phyloP scores from a whole-genome alignment of 2,113 vertebrate genomes.

The Tympanuchus pallidicinctus region DNA sequence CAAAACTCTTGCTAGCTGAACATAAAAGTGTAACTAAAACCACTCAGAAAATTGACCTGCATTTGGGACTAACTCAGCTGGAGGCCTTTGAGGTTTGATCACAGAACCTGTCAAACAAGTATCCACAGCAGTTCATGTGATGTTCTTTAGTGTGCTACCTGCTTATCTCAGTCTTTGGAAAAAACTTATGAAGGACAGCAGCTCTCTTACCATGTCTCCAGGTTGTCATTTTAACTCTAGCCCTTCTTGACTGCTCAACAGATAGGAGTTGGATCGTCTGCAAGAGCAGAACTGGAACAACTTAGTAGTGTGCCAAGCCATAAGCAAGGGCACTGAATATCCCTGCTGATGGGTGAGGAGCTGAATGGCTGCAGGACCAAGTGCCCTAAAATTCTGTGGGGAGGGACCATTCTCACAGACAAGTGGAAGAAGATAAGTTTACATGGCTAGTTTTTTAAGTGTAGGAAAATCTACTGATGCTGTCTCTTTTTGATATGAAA shows the following conservation, averaged over 20 bases:
- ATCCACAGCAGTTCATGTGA: neutral
- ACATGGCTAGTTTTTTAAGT: neutral
- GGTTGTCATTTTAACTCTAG: neutral
- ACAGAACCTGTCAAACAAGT: neutral
- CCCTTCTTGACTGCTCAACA: neutral
- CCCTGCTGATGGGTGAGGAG: neutral
- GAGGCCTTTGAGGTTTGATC: constrained; percentile 19
- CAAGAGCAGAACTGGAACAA: neutral
- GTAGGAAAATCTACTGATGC: neutral
- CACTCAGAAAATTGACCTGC: neutral
- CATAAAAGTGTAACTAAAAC: constrained; percentile 49
- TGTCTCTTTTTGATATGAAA: neutral
- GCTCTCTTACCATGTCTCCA: neutral
- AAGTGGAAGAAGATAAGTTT: neutral
- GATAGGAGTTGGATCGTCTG: neutral
- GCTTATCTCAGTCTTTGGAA: constrained; percentile 14
- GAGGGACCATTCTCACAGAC: neutral
- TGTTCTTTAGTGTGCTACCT: accelerated
- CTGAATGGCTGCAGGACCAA: neutral
- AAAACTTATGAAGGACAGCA: neutral
- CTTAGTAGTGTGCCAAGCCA: neutral
- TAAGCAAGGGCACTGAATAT: neutral
- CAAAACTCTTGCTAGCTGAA: constrained; percentile 13
- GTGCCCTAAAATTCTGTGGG: neutral
- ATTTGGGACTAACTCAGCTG: neutral